A percentile compares a stretch with the other conserved stretches of the same genome.
Conservation (phyloP, 2,797 vertebrate genomes). For the Aulostomus chinensis region DNA sequence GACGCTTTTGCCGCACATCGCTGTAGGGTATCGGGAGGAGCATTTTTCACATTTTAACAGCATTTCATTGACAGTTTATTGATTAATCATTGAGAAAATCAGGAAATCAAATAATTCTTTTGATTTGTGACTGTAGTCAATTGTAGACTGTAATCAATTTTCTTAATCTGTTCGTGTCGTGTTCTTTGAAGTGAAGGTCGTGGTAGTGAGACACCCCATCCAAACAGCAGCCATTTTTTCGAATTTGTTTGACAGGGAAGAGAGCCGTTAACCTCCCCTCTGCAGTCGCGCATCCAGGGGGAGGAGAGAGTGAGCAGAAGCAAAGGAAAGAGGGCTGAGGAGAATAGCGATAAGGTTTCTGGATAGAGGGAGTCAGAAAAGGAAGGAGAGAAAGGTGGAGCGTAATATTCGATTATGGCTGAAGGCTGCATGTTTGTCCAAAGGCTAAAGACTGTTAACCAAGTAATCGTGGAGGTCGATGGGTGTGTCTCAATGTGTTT, state of each 20-base stretch:
- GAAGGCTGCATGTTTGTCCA: slow-evolving; percentile 76
- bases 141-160: no score
- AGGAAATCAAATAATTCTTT: no score
- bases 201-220: slow-evolving; percentile 51
- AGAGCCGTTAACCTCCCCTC: slow-evolving; percentile 67
- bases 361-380: slow-evolving; percentile 45
- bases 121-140: no score
- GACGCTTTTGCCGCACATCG: no score
- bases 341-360: slow-evolving; percentile 58
- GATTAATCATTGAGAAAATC: no score
- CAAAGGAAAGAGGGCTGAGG: slow-evolving; percentile 42
- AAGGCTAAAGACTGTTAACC: slow-evolving; percentile 77
- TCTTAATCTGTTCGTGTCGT: no score
- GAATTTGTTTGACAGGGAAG: slow-evolving; percentile 71
- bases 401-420: slow-evolving; percentile 75
- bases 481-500: slow-evolving; percentile 57
- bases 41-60: no score
- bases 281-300: slow-evolving; percentile 15
- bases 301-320: slow-evolving; percentile 21
- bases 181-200: slow-evolving; percentile 64
- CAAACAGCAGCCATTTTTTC: slow-evolving; percentile 75
- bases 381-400: slow-evolving; percentile 42
- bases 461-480: slow-evolving; percentile 66
- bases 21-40: no score
- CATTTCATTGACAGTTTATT: no score